Base-by-base conservation (phyloP, 2,888 invertebrate species). In the Drosophila aldrichi region DNA sequence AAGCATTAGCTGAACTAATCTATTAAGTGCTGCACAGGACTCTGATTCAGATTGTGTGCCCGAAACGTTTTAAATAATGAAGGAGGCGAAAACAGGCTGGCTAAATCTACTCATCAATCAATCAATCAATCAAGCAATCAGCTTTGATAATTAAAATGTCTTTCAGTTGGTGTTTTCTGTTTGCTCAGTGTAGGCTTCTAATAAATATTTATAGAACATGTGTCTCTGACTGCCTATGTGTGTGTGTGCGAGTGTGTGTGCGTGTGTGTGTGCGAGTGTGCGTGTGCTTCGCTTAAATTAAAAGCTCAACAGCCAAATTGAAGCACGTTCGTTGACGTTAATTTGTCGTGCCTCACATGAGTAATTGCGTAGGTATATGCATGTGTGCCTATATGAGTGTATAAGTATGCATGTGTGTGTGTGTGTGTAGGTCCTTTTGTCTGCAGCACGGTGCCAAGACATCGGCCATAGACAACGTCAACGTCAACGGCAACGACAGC, bases 301-400 rank as follows among this genome's bases (percentile, higher is more conserved):
- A 79, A 79, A 79, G 78, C 78, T 80, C 61, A 81, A 72, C 62
- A 70, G 59, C 70, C 80, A 80, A 80, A 80, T 81, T 80, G 80
- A 75, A 75, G 81, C 80, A 80, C 80, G 80, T 80, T 75, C 81
- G 61, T 66, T 72, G 81, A 80, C 80, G 74, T 81, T 81, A 75
- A 70, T 72, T 82, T 81, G 67, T 82, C 74, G 68, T 74, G 64
- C 69, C 69, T 70, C 66, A 78, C 78, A 77, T 77, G 77, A 78
- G 77, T 77, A 74, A 78, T 77, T 78, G 70, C 66, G 20, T 54
- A n/a, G 40, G 43, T 63, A 22, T 58, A 7, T 52, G 16, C 32
- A 2, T 43, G n/a, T 22, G 43, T n/a, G 14, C 18, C 18, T 46
- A 14, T 38, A 3, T 38, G 2, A 3, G 7, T 38, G 8, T 38